phyloP scores from a whole-genome alignment of 2,113 vertebrate genomes.

The Lamprotornis superbus region DNA sequence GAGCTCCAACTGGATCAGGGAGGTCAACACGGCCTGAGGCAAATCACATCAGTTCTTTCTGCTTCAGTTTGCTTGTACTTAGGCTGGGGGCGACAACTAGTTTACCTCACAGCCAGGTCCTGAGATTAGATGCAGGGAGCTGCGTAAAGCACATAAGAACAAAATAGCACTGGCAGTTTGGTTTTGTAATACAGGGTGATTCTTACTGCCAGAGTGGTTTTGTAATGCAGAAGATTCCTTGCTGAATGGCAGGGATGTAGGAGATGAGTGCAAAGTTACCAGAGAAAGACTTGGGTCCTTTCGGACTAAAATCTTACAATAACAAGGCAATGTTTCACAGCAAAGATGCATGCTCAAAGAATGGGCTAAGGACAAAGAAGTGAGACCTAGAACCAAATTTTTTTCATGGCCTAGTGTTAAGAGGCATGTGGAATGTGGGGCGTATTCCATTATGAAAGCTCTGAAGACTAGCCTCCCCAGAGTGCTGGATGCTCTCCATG shows the following conservation, averaged over 20 bases:
- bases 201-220: background rate
- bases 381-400: background rate
- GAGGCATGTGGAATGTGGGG: background rate
- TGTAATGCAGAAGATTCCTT: background rate
- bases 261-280: background rate
- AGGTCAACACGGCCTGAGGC: background rate
- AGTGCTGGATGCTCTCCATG: background rate
- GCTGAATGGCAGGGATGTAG: background rate
- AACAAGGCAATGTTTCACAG: background rate
- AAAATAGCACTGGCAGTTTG: background rate
- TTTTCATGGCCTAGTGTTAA: background rate
- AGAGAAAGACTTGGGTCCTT: background rate
- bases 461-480: background rate
- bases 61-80: slow-evolving; percentile 20
- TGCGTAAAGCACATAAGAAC: background rate
- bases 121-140: background rate
- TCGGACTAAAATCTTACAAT: background rate
- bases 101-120: background rate
- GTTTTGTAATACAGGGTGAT: slow-evolving; percentile 2
- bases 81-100: background rate
- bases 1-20: background rate
- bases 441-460: background rate
- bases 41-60: slow-evolving; percentile 24
- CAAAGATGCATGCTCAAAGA: background rate
- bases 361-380: background rate